These are phyloP conservation scores for Capreolus pygargus DNA, from an alignment of 2,113 vertebrate species.

Conservation along the genomic window DNA sequence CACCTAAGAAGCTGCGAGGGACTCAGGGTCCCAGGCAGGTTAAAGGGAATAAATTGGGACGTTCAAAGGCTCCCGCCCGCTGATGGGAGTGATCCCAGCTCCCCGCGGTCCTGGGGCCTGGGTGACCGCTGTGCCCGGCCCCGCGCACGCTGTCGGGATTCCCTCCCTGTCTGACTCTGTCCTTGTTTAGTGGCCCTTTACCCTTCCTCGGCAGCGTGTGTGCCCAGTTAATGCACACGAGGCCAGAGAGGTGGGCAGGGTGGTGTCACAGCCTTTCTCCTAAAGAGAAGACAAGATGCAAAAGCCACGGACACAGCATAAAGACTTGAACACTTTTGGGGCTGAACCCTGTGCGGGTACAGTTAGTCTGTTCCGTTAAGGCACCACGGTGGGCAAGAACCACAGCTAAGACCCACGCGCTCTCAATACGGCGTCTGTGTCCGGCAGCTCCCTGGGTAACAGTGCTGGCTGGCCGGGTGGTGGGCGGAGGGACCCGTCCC, in stretches of 20 bases:
- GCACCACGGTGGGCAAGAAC: not conserved
- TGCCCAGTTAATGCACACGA: not conserved
- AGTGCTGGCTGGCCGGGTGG: not conserved
- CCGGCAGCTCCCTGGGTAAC: not conserved
- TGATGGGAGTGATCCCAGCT: fast-evolving
- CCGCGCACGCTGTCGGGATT: fast-evolving
- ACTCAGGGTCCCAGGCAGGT: not conserved
- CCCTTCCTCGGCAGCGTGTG: not conserved
- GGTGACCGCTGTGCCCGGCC: fast-evolving
- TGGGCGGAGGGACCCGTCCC: not conserved
- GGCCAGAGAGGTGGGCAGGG: not conserved
- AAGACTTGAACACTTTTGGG: not conserved
- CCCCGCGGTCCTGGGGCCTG: not conserved
- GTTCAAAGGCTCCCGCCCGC: fast-evolving
- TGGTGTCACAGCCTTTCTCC: too few species aligned
- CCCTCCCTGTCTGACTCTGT: not conserved
- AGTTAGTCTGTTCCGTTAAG: not conserved
- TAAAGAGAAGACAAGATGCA: not conserved
- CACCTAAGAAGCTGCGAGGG: not conserved
- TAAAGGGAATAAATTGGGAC: not conserved
- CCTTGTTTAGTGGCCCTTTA: fast-evolving
- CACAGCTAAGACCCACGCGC: not conserved
- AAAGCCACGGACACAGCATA: not conserved
- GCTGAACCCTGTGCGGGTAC: fast-evolving
- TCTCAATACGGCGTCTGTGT: too few species aligned